A percentile compares a stretch with the other conserved stretches of the same genome.
Evolutionary conservation across 2,888 invertebrate genomes (phyloP).

Genomic region (Diabrotica balteata): DNA sequence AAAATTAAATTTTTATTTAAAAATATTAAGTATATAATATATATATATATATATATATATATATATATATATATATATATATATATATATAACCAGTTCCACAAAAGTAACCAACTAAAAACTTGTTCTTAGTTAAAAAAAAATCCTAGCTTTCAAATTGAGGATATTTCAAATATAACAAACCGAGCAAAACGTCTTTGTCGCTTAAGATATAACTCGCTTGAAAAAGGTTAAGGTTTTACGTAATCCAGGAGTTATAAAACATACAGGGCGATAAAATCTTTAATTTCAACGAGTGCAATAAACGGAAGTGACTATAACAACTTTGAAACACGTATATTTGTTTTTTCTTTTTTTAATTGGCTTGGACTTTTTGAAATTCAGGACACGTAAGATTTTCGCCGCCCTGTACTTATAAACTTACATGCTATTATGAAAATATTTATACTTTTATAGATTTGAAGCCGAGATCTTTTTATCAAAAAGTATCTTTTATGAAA

Average conservation of each 20-base stretch:
- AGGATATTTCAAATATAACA: slow-evolving; percentile 3
- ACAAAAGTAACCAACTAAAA: not conserved
- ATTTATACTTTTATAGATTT: slow-evolving; percentile 22
- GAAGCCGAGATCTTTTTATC: slow-evolving; percentile 23
- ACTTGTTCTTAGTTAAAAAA: not conserved
- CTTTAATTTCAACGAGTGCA: slow-evolving; percentile 6
- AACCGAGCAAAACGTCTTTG: slow-evolving; percentile 23
- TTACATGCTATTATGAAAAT: slow-evolving; percentile 27
- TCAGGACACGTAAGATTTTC: slow-evolving; percentile 4
- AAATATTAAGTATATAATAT: too few species aligned
- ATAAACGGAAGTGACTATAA: too few species aligned
- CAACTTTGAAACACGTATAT: too few species aligned
- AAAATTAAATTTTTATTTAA: not conserved
- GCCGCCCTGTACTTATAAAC: slow-evolving; percentile 21
- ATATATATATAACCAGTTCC: not conserved
- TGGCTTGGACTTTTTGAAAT: too few species aligned
- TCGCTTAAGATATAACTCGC: slow-evolving; percentile 4
- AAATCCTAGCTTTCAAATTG: slow-evolving; percentile 15
- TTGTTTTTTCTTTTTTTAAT: too few species aligned
- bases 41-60: too few species aligned
- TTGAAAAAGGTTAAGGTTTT: slow-evolving; percentile 17
- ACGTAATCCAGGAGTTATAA: slow-evolving; percentile 21
- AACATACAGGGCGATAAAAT: slow-evolving; percentile 21
- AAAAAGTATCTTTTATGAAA: slow-evolving; percentile 22
- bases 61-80: too few species aligned